Base-by-base conservation (phyloP, 2,113 vertebrate species). In the Platycercus adscitus region DNA sequence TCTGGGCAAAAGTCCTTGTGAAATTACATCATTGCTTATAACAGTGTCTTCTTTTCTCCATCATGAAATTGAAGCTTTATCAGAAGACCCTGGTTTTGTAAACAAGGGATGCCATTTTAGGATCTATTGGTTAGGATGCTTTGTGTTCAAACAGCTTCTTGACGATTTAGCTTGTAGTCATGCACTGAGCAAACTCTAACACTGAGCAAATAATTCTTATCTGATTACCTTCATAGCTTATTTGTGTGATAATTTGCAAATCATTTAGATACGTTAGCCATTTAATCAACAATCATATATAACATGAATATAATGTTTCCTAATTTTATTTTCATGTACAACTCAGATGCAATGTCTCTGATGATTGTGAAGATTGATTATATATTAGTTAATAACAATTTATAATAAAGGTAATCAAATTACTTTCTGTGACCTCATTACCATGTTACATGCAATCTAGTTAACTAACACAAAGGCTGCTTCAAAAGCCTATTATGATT, bases 391-490 rank as follows among this genome's bases (percentile, higher is more conserved):
- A 95, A 84, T 89, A 79, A 69, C 55, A 88, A 79, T 93, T 96
- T 96, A 76, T 94, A 93, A 77, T 77, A 71, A 90, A 92, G 80
- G 90, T 93, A 82, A 84, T 76, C 39, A 96, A 93, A 96, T 94
- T 73, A 91, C 52, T 89, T 88, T 83, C 83, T 83, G 44, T 92
- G 86, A 91, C 93, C 89, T 96, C 75, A 91, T 94, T 96, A 91
- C 33, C 19, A 28, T 2, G 2, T 86, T 89, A 79, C 92, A 79
- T 31, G 53, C 61, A 79, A 91, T 88, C 69, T 94, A 94, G 94
- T 94, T 96, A 95, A 75, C 69, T 60, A 61, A 81, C 68, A 84
- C 55, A 92, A 93, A 94, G 72, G 65, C 88, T 89, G 24, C 29
- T 91, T 75, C 68, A 60, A 83, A 66, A 3, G 15, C 13, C 35